phyloP scores from a whole-genome alignment of 1,140 invertebrate genomes.

The Laupala kohalensis region DNA sequence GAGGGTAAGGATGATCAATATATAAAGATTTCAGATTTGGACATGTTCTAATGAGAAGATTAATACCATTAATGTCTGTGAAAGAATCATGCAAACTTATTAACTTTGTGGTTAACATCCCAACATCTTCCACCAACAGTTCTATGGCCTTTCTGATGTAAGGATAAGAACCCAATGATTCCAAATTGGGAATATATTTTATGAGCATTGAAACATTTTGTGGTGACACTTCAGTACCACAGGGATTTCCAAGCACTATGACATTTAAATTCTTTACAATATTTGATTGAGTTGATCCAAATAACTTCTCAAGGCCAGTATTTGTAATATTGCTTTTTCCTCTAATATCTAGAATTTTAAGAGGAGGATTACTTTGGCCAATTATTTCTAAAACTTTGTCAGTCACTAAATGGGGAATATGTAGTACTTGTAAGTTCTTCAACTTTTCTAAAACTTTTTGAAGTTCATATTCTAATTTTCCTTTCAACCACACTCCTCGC shows the following conservation, averaged over 20 bases:
- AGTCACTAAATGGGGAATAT: conserved; percentile 3
- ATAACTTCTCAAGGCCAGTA: conserved; percentile 2
- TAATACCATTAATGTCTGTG: conserved; percentile 38
- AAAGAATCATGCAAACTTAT: conserved; percentile 45
- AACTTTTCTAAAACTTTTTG: background rate
- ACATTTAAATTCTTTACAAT: conserved; percentile 19
- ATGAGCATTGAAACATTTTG: conserved; percentile 38
- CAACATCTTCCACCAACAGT: background rate
- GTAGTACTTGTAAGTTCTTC: background rate
- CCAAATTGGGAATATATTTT: conserved; percentile 41
- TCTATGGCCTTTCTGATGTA: conserved; percentile 42
- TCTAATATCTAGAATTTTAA: background rate
- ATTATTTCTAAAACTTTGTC: background rate
- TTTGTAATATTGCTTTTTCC: background rate
- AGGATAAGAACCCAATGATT: conserved; percentile 44
- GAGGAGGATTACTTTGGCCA: background rate
- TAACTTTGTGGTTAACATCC: conserved; percentile 34
- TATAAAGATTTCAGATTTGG: conserved; percentile 44
- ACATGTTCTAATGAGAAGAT: conserved; percentile 40
- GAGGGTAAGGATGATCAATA: conserved; percentile 39
- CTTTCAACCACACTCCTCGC: conserved; percentile 43
- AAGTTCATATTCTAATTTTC: background rate
- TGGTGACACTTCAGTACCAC: conserved; percentile 35
- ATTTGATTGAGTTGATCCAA: background rate
- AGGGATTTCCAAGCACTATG: conserved; percentile 47